Conservation (phyloP, 2,888 invertebrate species). For the Myopa testacea region DNA sequence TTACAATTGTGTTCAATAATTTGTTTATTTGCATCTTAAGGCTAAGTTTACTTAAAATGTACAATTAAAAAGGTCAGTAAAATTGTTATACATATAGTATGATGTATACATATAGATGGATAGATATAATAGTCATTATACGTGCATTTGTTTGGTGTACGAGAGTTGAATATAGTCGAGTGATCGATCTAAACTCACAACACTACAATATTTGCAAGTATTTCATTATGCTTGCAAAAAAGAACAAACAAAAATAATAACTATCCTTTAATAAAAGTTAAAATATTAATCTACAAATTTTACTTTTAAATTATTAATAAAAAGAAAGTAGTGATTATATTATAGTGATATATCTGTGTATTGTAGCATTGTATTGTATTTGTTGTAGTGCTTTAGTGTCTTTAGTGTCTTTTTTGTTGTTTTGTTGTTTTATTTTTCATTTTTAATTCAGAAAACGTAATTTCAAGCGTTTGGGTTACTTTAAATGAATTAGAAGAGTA, state of each 20-base stretch:
- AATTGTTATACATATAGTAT: conserved; percentile 21
- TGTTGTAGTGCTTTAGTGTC: background rate
- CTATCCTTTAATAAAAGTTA: background rate
- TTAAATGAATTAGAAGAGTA: background rate
- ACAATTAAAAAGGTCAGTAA: conserved; percentile 4
- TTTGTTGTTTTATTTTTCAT: background rate
- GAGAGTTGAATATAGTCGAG: background rate
- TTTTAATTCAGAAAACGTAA: background rate
- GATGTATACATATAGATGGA: background rate
- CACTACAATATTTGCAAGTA: too few species aligned
- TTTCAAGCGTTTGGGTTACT: background rate
- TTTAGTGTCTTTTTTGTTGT: too few species aligned
- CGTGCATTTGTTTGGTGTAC: conserved; percentile 36
- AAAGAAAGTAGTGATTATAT: background rate
- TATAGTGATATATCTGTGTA: background rate
- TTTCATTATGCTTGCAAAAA: too few species aligned
- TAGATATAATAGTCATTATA: conserved; percentile 30
- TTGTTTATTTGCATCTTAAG: background rate
- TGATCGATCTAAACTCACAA: too few species aligned
- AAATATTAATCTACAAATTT: background rate
- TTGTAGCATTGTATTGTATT: background rate
- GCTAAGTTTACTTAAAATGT: background rate
- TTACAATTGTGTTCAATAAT: background rate
- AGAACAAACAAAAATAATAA: background rate
- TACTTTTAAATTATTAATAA: background rate